These are phyloP conservation scores for Allygus modestus DNA, from an alignment of 2,888 invertebrate genomes.

Conservation along the genomic window DNA sequence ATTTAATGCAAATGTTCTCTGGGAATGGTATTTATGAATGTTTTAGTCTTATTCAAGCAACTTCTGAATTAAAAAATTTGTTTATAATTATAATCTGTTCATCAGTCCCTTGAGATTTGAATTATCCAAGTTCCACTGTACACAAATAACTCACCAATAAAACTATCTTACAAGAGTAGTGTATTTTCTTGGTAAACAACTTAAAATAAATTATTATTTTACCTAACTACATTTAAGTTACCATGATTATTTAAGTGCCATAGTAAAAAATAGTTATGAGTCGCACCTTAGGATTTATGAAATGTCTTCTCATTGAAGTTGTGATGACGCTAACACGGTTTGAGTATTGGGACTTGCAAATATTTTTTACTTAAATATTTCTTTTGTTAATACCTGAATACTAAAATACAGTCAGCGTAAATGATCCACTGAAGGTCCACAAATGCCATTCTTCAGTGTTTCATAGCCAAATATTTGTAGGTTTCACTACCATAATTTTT, in stretches of 20 bases:
- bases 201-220: too few relatives aligned
- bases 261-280: not conserved
- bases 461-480: conserved; percentile 11
- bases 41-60: too few relatives aligned
- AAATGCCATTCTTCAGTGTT: conserved; percentile 13
- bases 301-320: conserved; percentile 56
- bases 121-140: too few relatives aligned
- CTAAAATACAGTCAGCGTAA: not conserved
- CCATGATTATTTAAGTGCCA: not conserved
- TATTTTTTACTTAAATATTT: not conserved
- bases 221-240: too few relatives aligned
- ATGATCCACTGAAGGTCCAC: not conserved
- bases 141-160: too few relatives aligned
- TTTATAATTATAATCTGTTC: too few relatives aligned
- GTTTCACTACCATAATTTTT: conserved; percentile 32
- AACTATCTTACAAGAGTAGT: too few relatives aligned
- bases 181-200: too few relatives aligned
- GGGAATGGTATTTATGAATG: too few relatives aligned
- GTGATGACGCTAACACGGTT: conserved; percentile 37
- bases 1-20: too few relatives aligned
- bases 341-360: conserved; percentile 38
- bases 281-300: not conserved
- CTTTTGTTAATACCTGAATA: not conserved
- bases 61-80: too few relatives aligned
- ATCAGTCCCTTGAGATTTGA: too few relatives aligned